Percentiles rank a stretch among this genome's conserved stretches.
Conservation (phyloP, 1,140 invertebrate species). For the Mya arenaria region DNA sequence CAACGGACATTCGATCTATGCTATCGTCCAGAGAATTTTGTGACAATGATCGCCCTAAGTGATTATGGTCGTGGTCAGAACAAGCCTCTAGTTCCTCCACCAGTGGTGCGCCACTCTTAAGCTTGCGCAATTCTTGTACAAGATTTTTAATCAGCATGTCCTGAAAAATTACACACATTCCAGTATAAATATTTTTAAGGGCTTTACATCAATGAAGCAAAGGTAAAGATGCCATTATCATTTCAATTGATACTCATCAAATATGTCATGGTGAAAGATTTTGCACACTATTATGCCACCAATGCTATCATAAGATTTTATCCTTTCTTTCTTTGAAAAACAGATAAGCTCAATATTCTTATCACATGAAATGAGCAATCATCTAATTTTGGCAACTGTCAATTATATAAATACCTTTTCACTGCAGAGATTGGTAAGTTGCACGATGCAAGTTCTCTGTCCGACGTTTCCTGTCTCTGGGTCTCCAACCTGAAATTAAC, state of each 20-base stretch:
- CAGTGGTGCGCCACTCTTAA: conserved; percentile 48
- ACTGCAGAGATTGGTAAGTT: conserved; percentile 52
- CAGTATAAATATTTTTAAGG: too few relatives aligned
- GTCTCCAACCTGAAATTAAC: conserved; percentile 14
- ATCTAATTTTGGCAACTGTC: neutral
- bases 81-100: conserved; percentile 65
- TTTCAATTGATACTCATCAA: too few relatives aligned
- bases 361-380: neutral
- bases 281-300: neutral
- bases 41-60: conserved; percentile 44
- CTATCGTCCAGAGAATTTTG: conserved; percentile 53
- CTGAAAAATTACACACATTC: too few relatives aligned
- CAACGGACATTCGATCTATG: conserved; percentile 38
- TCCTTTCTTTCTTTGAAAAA: neutral
- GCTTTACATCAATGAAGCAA: too few relatives aligned
- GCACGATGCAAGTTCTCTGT: conserved; percentile 36
- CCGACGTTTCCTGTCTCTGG: neutral
- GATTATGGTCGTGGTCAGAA: conserved; percentile 46
- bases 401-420: conserved; percentile 34
- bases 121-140: conserved; percentile 59
- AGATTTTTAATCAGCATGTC: conserved; percentile 66
- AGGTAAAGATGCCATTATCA: too few relatives aligned
- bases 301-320: neutral
- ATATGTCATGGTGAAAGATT: neutral
- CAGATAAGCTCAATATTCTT: neutral